Percentiles rank a stretch among this genome's conserved stretches.
Evolutionary conservation across 2,888 invertebrate genomes (phyloP).

Genomic region (Spilarctia lutea): DNA sequence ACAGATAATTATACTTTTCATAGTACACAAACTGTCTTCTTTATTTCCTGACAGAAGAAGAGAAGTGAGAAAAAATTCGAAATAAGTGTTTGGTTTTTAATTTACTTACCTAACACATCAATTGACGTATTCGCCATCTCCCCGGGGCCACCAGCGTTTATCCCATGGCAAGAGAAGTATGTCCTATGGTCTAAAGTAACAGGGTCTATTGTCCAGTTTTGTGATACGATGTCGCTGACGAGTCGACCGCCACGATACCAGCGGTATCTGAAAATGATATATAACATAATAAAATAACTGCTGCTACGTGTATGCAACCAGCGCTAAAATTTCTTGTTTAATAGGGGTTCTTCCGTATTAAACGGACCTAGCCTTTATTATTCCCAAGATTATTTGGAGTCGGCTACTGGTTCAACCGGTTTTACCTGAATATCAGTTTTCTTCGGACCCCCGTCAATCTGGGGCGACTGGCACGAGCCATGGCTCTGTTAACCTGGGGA

Average conservation of each 20-base stretch:
- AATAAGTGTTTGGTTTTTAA: background rate
- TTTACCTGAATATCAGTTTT: no score
- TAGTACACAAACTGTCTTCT: no score
- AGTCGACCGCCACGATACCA: slow-evolving; percentile 93
- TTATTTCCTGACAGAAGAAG: background rate
- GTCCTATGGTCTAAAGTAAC: slow-evolving; percentile 94
- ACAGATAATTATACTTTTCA: no score
- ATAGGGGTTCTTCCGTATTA: no score
- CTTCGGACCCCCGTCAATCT: no score
- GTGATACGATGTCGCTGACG: slow-evolving; percentile 91
- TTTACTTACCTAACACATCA: slow-evolving; percentile 85
- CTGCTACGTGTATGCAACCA: no score
- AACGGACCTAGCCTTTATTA: no score
- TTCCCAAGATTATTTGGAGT: no score
- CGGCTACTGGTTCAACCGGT: no score
- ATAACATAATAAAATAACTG: background rate
- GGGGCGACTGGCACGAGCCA: no score
- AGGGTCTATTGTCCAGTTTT: slow-evolving; percentile 93
- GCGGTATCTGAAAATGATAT: slow-evolving; percentile 84
- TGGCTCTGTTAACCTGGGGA: no score
- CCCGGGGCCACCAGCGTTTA: slow-evolving; percentile 94
- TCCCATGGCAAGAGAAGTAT: slow-evolving; percentile 95
- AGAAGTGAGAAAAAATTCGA: background rate
- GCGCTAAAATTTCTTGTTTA: no score
- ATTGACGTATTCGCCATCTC: slow-evolving; percentile 84